Percentiles rank a stretch among this genome's conserved stretches.
Evolutionary conservation across 2,888 invertebrate genomes (phyloP).

Genomic region (Luperina nickerlii): DNA sequence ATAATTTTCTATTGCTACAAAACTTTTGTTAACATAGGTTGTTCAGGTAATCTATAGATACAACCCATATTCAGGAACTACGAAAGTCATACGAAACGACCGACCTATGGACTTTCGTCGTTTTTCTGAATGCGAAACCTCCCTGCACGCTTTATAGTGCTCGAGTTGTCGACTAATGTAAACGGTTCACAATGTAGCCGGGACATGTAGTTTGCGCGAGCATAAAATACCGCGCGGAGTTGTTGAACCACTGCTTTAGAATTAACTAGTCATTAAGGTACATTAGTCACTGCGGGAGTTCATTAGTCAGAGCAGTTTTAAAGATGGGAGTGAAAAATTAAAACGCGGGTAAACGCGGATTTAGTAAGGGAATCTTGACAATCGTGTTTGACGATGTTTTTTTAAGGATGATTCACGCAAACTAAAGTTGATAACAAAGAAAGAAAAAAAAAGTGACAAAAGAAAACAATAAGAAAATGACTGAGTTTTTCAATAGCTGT

Average conservation of each 20-base stretch:
- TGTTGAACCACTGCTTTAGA: conserved; percentile 51
- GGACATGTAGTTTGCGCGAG: conserved; percentile 39
- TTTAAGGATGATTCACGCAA: neutral
- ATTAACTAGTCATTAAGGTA: conserved; percentile 64
- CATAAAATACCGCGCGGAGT: conserved; percentile 47
- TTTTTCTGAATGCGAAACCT: conserved; percentile 31
- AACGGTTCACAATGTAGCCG: conserved; percentile 36
- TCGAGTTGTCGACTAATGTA: conserved; percentile 33
- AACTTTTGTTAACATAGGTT: conserved; percentile 10
- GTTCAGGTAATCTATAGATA: conserved; percentile 24
- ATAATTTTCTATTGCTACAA: conserved; percentile 13
- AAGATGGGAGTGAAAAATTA: conserved; percentile 4
- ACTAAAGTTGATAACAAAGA: neutral
- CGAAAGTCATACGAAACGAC: conserved; percentile 33
- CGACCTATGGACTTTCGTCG: conserved; percentile 27
- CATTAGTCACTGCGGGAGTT: conserved; percentile 61
- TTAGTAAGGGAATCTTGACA: neutral
- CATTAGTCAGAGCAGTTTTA: conserved; percentile 53
- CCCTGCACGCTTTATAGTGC: conserved; percentile 26
- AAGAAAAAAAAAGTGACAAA: conserved; percentile 10
- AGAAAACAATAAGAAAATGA: conserved; percentile 31
- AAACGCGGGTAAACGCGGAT: neutral
- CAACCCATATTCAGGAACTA: conserved; percentile 17
- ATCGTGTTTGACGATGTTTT: neutral
- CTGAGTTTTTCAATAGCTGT: conserved; percentile 57